Percentiles rank a stretch among this genome's conserved stretches.
phyloP scores from a whole-genome alignment of 1,140 invertebrate species.

The Cyphomyrmex costatus region DNA sequence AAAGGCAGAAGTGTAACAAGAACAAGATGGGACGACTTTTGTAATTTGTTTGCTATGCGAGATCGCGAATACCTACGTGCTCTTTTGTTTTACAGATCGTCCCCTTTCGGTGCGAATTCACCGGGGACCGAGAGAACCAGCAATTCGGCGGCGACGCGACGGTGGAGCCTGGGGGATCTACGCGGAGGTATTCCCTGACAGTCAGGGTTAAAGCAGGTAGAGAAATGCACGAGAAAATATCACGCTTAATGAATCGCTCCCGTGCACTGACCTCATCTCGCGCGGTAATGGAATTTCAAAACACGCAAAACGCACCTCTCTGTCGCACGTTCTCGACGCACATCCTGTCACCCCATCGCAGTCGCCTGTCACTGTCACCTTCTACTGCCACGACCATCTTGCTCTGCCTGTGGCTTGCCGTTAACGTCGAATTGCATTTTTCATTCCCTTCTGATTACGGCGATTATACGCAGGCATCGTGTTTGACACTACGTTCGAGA shows the following conservation, averaged over 20 bases:
- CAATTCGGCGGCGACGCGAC: conserved; percentile 16
- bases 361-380: conserved; percentile 49
- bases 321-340: conserved; percentile 23
- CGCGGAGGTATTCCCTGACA: conserved; percentile 36
- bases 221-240: conserved; percentile 73
- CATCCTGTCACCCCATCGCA: conserved; percentile 35
- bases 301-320: conserved; percentile 72
- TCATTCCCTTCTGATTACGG: conserved; percentile 46
- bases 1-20: neutral
- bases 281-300: conserved; percentile 82
- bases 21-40: neutral
- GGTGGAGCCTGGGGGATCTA: conserved; percentile 6
- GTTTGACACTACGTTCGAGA: neutral
- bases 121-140: conserved; percentile 31
- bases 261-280: conserved; percentile 78
- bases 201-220: conserved; percentile 44
- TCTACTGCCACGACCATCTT: neutral
- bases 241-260: conserved; percentile 76
- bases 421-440: conserved; percentile 65
- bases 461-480: conserved; percentile 11
- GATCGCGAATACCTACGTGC: conserved; percentile 19
- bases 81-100: conserved; percentile 39
- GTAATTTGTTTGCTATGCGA: conserved; percentile 36
- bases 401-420: neutral
- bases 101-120: conserved; percentile 46